These are phyloP conservation scores for Brenthis ino DNA, from an alignment of 2,888 invertebrate species.

Conservation along the genomic window DNA sequence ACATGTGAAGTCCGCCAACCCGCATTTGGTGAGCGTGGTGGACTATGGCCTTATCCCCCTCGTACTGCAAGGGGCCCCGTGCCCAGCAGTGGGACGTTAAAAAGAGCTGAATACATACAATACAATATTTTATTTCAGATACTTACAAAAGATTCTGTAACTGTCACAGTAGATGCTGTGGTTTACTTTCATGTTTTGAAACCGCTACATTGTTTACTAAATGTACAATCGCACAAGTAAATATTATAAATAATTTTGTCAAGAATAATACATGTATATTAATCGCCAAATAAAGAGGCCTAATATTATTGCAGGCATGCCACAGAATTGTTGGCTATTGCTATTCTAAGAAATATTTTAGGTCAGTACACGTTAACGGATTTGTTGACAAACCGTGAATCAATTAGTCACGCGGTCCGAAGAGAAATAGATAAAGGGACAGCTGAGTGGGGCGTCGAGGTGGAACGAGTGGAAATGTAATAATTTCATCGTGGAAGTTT, in stretches of 20 bases:
- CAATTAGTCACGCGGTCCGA: slow-evolving; percentile 80
- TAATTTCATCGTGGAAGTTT: slow-evolving; percentile 21
- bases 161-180: slow-evolving; percentile 93
- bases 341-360: slow-evolving; percentile 81
- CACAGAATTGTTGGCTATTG: slow-evolving; percentile 70
- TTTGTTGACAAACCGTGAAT: slow-evolving; percentile 83
- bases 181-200: slow-evolving; percentile 88
- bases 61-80: too few relatives aligned
- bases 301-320: slow-evolving; percentile 51
- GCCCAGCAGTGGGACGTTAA: too few relatives aligned
- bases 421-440: slow-evolving; percentile 75
- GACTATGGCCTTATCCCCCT: too few relatives aligned
- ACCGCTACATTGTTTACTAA: slow-evolving; percentile 85
- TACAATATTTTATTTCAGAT: slow-evolving; percentile 80
- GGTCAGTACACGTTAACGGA: slow-evolving; percentile 84
- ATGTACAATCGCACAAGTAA: slow-evolving; percentile 56
- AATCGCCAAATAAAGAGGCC: not conserved
- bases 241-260: not conserved
- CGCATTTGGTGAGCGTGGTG: too few relatives aligned
- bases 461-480: slow-evolving; percentile 85
- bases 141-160: slow-evolving; percentile 91
- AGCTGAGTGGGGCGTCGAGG: slow-evolving; percentile 79
- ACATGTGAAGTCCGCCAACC: too few relatives aligned
- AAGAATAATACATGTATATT: not conserved
- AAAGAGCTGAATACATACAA: too few relatives aligned